Conservation (phyloP, 2,113 vertebrate species). For the Cepphus grylle region DNA sequence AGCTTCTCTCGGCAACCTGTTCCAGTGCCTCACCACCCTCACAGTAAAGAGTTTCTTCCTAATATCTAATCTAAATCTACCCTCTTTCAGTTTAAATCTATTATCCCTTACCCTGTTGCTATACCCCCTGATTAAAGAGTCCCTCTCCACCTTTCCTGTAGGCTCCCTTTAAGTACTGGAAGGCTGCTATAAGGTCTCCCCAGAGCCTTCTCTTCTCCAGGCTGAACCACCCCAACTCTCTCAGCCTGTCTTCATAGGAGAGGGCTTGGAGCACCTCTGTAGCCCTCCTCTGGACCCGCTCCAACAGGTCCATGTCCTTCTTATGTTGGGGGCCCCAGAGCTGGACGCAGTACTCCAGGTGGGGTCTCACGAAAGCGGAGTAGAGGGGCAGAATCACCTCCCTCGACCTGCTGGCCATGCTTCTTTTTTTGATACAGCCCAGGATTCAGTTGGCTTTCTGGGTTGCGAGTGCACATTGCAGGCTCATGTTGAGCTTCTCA, state of each 20-base stretch:
- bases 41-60: neutral
- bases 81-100: neutral
- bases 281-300: neutral
- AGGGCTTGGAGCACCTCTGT: neutral
- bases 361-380: neutral
- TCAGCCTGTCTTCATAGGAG: neutral
- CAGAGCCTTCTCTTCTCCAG: neutral
- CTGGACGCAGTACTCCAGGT: neutral
- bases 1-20: neutral
- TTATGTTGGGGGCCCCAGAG: neutral
- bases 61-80: neutral
- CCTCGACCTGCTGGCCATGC: neutral
- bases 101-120: neutral
- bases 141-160: neutral
- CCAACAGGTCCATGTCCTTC: neutral
- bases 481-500: neutral
- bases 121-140: neutral
- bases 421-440: neutral
- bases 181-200: neutral
- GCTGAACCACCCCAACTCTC: neutral
- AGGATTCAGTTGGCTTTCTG: neutral
- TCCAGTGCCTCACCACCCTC: neutral
- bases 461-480: neutral
- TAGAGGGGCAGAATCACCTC: neutral
- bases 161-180: neutral